Evolutionary conservation across 2,113 vertebrate genomes (phyloP).

Genomic region (Alosa alosa): DNA sequence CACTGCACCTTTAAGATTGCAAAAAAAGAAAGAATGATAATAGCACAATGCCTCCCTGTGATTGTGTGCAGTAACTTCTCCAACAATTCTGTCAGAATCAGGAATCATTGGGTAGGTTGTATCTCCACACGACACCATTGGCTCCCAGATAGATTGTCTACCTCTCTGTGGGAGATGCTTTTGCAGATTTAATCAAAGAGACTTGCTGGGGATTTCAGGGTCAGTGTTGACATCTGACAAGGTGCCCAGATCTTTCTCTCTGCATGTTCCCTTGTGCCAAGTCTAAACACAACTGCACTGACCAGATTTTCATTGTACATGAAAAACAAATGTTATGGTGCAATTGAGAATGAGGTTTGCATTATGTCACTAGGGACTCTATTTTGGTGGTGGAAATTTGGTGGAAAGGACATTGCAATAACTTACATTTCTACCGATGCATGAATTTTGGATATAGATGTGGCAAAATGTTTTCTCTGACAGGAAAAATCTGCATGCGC

Average conservation of each 20-base stretch:
- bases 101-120: not conserved
- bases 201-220: slow-evolving; percentile 11
- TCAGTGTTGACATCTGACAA: slow-evolving; percentile 12
- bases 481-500: not conserved
- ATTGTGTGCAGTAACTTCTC: not conserved
- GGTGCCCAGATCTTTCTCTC: slow-evolving; percentile 1
- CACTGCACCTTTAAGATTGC: not conserved
- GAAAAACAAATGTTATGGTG: not conserved
- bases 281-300: not conserved
- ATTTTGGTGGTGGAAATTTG: too few species aligned
- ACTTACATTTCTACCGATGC: too few species aligned
- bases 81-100: slow-evolving; percentile 8
- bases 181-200: slow-evolving; percentile 15
- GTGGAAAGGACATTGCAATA: too few species aligned
- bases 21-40: not conserved
- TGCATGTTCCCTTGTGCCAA: not conserved
- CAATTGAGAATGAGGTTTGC: not conserved
- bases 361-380: too few species aligned
- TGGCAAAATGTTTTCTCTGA: not conserved
- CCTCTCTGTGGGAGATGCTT: slow-evolving; percentile 5
- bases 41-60: too few species aligned
- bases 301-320: not conserved
- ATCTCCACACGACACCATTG: not conserved
- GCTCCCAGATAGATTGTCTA: slow-evolving; percentile 8
- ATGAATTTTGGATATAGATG: not conserved